These are phyloP conservation scores for Tenrec ecaudatus DNA, from an alignment of 2,113 vertebrate genomes.

Conservation along the genomic window DNA sequence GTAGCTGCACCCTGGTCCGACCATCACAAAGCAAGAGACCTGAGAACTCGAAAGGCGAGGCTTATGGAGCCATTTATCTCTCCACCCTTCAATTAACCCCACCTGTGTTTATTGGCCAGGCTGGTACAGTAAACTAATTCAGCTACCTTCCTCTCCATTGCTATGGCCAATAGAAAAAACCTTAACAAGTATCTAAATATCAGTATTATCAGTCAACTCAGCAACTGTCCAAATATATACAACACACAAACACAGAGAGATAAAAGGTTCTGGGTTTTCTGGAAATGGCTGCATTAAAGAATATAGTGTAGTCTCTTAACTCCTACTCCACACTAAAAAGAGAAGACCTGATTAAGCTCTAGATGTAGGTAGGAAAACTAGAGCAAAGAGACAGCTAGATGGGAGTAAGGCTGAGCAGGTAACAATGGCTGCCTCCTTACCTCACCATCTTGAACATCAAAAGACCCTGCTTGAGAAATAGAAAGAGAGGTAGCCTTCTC, in stretches of 20 bases:
- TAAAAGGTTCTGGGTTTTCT: slow-evolving; percentile 3
- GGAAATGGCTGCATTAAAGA: not conserved
- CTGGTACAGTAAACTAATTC: too few relatives aligned
- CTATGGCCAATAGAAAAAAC: not conserved
- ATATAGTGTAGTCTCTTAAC: not conserved
- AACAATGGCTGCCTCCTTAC: not conserved
- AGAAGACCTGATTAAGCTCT: not conserved
- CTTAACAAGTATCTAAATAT: not conserved
- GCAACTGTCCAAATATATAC: not conserved
- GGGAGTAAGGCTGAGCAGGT: not conserved
- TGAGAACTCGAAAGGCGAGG: too few relatives aligned
- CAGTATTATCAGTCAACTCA: not conserved
- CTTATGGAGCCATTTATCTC: too few relatives aligned
- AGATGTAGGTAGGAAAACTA: not conserved
- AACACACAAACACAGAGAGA: not conserved
- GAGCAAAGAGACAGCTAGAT: not conserved
- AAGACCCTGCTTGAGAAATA: not conserved
- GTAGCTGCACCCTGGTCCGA: too few relatives aligned
- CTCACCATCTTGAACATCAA: not conserved
- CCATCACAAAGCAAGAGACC: too few relatives aligned
- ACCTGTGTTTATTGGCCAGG: not conserved
- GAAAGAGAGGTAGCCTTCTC: not conserved
- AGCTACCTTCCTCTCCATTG: not conserved
- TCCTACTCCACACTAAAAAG: not conserved
- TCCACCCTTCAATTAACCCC: too few relatives aligned